Base-by-base conservation (phyloP, 2,113 vertebrate species). In the Sylvilagus bachmani region DNA sequence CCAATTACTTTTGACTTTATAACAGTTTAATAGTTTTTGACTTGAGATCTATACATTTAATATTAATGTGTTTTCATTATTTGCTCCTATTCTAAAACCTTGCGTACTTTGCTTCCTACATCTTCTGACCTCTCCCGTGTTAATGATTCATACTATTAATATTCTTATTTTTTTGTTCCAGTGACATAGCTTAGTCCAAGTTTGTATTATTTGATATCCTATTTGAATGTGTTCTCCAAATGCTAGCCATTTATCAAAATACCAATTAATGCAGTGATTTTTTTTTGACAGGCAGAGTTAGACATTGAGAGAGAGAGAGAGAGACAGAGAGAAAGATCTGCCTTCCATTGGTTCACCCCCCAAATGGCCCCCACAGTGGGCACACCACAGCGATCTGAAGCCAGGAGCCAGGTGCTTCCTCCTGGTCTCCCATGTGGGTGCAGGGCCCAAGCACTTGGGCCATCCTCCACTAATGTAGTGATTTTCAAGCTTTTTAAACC, bases 401-500 rank as follows among this genome's bases (percentile, higher is more conserved):
- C 44, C 44, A 44, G 44, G 44, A 44, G 44, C 44, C 44, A 44
- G 7, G 44, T 44, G 44, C 44, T 44, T 44, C 44, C 44, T 44
- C 44, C 44, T 44, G 44, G 44, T 44, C 44, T 44, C 44, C 44
- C 44, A 44, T 44, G 44, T 7, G 7, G 44, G 44, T 44, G 44
- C 44, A 44, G 44, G 44, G 44, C 44, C 44, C 44, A 44, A 44
- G 44, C 44, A 44, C 44, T 44, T 44, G 44, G 44, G 44, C 44
- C 44, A 44, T 44, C 44, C 44, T 7, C 27, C 66, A 51, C 91
- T 73, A 67, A 19, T 93, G 10, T 25, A 70, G 33, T 80, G n/a
- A 14, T 75, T 93, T 89, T 74, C 64, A 86, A 97, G 89, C 9
- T 53, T 90, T 86, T 73, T 12, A 93, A 94, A 91, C 44, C 14